Base-by-base conservation (phyloP, 2,888 invertebrate species). In the Phanerotoma sp. region DNA sequence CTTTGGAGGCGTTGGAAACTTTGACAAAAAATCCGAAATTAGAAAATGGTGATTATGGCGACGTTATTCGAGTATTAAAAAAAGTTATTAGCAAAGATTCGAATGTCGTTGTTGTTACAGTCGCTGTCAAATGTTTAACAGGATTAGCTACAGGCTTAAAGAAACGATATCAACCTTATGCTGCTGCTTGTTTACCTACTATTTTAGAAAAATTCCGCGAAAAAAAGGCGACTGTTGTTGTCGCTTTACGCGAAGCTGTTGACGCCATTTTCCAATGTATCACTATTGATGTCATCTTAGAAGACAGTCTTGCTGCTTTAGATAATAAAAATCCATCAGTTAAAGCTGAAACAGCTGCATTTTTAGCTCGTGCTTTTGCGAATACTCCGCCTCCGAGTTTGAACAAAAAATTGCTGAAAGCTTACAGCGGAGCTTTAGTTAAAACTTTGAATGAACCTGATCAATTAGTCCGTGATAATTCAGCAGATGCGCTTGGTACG, bases 181-280 rank as follows among this genome's bases (percentile, higher is more conserved):
- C 96, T 0, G 78, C 83, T 20, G 85, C 87, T 1, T 89, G 90
- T 66, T 79, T 93, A 1, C 83, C 89, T 7, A 80, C 89, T 0
- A 82, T 96, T 46, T 78, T 99, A 30, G 97, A 98, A 69, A 99
- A 98, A 78, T 98, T 98, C 73, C 96, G 96, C 70, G 98, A 99
- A 77, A 98, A 96, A 25, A 99, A 99, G 71, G 82, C 87, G 3
- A 89, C 86, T 70, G 96, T 98, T 1, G 94, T 98, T 0, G 75
- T 84, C 3, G 89, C 93, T 0, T 79, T 99, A 40, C 81, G 93
- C 50, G 96, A 97, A 56, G 92, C 95, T 5, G 87, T 92, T 18
- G 98, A 98, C 79, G 92, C 91, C 32, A 86, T 93, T 61, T 96
- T 89, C 75, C 81, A 84, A 49, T 83, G 87, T 66, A 91, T 91